Percentiles rank a stretch among this genome's conserved stretches.
These are phyloP conservation scores for Neria commutata DNA, from an alignment of 2,888 invertebrate genomes.

Conservation along the genomic window DNA sequence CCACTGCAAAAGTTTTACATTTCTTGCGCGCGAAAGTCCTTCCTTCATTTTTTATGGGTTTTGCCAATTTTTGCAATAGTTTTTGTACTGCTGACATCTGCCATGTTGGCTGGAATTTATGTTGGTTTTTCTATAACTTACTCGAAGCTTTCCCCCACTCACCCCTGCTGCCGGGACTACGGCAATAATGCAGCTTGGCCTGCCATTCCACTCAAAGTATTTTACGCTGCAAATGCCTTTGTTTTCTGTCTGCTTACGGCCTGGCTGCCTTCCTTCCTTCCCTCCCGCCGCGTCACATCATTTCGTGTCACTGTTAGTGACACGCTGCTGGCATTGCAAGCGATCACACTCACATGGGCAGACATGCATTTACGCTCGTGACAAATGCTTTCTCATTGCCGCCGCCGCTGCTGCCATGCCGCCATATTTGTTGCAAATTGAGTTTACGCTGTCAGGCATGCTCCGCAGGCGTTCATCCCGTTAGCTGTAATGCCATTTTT, in stretches of 20 bases:
- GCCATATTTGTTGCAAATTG: neutral
- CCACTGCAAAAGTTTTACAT: constrained; percentile 11
- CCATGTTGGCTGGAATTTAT: constrained; percentile 24
- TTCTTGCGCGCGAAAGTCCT: neutral
- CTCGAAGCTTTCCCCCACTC: no score
- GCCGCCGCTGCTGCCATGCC: no score
- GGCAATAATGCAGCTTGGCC: no score
- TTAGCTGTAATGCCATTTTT: neutral
- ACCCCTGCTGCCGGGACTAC: no score
- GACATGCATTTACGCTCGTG: neutral
- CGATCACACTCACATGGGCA: neutral
- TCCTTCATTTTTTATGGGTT: neutral
- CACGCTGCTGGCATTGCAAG: constrained; percentile 15
- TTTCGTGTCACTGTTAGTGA: constrained; percentile 23
- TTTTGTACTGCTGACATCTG: constrained; percentile 20
- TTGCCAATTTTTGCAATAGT: constrained; percentile 17
- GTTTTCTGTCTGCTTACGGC: no score
- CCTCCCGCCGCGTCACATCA: constrained; percentile 15
- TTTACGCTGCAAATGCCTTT: no score
- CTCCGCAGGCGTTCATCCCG: neutral
- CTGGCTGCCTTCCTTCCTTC: no score
- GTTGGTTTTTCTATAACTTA: constrained; percentile 21
- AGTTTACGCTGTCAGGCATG: neutral
- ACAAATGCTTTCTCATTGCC: neutral
- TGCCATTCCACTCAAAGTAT: no score